Percentiles rank a stretch among this genome's conserved stretches.
Evolutionary conservation across 2,797 vertebrate genomes (phyloP).

Genomic region (Lagorchestes hirsutus): DNA sequence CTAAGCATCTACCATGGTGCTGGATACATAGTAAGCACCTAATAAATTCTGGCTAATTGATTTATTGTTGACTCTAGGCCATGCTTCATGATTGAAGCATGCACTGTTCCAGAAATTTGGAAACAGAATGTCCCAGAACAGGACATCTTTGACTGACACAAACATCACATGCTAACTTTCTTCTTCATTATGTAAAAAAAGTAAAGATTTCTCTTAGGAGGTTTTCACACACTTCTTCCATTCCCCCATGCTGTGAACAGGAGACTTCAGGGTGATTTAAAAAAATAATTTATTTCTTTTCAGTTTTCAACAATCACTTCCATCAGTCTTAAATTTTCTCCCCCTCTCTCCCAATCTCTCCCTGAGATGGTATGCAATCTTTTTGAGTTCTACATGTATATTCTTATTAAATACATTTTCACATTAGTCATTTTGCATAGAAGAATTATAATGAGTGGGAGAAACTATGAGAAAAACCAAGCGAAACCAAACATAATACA

Average conservation of each 20-base stretch:
- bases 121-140: not conserved
- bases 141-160: not conserved
- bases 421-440: too few species aligned
- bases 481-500: too few species aligned
- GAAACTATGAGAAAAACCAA: too few species aligned
- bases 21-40: not conserved
- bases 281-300: too few species aligned
- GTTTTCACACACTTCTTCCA: not conserved
- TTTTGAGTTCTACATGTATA: too few species aligned
- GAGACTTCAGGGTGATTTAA: not conserved
- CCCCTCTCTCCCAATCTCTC: too few species aligned
- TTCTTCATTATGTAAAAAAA: not conserved
- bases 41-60: not conserved
- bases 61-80: not conserved
- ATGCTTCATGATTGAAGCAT: not conserved
- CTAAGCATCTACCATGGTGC: not conserved
- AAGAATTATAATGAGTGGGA: too few species aligned
- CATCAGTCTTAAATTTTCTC: too few species aligned
- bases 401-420: too few species aligned
- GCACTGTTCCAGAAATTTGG: not conserved
- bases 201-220: not conserved
- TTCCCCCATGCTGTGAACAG: not conserved
- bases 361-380: too few species aligned
- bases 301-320: too few species aligned
- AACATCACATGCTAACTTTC: not conserved